Base-by-base conservation (phyloP, 1,140 invertebrate genomes). In the Augochlora pura region DNA sequence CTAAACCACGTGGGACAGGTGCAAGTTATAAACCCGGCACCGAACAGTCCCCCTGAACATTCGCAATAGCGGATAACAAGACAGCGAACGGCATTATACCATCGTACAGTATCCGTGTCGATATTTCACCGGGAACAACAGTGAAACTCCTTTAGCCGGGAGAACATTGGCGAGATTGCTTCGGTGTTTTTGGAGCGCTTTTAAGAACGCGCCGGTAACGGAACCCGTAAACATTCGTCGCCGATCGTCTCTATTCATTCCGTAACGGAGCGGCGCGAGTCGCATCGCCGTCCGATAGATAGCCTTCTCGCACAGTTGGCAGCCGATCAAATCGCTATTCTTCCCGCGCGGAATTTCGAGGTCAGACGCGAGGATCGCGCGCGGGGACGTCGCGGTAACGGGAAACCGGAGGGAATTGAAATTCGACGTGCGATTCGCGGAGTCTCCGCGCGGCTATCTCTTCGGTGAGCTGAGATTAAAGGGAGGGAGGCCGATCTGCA, bases 381-480 rank as follows among this genome's bases (percentile, higher is more conserved):
- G 38, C 65, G 39, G 39, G 39, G 32, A 21, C 70, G 1, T 21
- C 16, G 42, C 16, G 42, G 52, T 83, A 83, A 84, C 81, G 81
- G 83, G 62, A 63, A 49, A 59, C 59, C 16, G 32, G 57, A n/a
- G 63, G 62, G 83, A 81, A 86, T 86, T 86, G 84, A 86, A 71
- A 86, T 86, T 86, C 84, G 83, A 69, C 79, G 59, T 70, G 83
- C 84, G 73, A 72, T 23, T 77, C 60, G 52, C 54, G 78, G 23
- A 54, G 14, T 46, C 42, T 46, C 42, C 12, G 21, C 63, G 54
- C 49, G 66, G 27, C 64, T 42, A 57, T 42, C 57, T 60, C 57
- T 42, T 39, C 38, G 49, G 49, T 60, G 39, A 60, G 52, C 16
- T 16, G 49, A 27, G 65, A 77, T 80, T 69, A 39, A 63, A 74